phyloP scores from a whole-genome alignment of 2,113 vertebrate genomes.

The Phylloscopus trochilus region DNA sequence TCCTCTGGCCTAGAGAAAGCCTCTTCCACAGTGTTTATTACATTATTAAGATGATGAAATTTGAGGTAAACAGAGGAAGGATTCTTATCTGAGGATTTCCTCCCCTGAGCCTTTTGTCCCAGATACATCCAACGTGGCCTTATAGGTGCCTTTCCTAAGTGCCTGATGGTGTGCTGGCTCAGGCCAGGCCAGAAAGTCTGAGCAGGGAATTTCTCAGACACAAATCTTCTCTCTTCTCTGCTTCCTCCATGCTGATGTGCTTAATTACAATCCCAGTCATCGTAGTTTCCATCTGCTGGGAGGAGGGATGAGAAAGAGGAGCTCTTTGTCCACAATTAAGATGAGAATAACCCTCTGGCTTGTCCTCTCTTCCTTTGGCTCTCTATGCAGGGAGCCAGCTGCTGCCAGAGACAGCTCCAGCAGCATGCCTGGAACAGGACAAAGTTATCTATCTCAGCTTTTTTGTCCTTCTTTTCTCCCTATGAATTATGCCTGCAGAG shows the following conservation, averaged over 20 bases:
- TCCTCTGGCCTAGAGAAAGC: not conserved
- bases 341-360: constrained; percentile 12
- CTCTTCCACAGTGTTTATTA: not conserved
- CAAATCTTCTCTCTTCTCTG: not conserved
- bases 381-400: not conserved
- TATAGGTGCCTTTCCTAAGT: not conserved
- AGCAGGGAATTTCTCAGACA: not conserved
- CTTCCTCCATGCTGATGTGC: not conserved
- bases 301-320: not conserved
- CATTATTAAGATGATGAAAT: not conserved
- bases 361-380: not conserved
- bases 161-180: not conserved
- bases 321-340: not conserved
- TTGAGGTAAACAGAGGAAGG: not conserved
- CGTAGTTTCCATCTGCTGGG: not conserved
- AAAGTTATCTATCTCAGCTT: not conserved
- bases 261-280: not conserved
- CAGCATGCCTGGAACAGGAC: not conserved
- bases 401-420: not conserved
- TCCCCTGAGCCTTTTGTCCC: not conserved
- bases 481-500: not conserved
- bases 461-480: not conserved
- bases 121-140: not conserved
- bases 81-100: not conserved
- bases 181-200: not conserved